Percentiles rank a stretch among this genome's conserved stretches.
These are phyloP conservation scores for Dissostichus mawsoni DNA, from an alignment of 2,113 vertebrate species.

Conservation along the genomic window DNA sequence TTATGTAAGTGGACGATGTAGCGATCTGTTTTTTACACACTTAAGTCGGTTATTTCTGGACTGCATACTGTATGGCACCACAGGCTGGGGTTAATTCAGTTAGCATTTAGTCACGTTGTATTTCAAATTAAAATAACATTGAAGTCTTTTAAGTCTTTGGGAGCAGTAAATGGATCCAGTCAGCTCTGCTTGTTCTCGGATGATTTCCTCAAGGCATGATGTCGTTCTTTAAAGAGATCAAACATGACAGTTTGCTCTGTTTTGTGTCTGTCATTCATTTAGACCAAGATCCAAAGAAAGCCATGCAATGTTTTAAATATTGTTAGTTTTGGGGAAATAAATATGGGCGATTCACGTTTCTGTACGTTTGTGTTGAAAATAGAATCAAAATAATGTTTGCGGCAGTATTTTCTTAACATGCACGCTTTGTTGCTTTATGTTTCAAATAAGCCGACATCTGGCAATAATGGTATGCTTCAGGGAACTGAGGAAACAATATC, in stretches of 20 bases:
- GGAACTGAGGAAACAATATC: not conserved
- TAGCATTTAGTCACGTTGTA: conserved; percentile 17
- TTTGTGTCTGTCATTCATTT: conserved; percentile 11
- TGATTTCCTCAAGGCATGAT: conserved; percentile 9
- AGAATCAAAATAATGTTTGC: not conserved
- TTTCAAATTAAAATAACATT: conserved; percentile 14
- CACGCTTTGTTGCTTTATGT: not conserved
- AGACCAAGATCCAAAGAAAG: not conserved
- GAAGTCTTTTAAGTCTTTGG: conserved; percentile 1
- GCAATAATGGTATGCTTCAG: too few relatives aligned
- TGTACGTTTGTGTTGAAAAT: not conserved
- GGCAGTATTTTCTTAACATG: too few relatives aligned
- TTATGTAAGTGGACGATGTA: conserved; percentile 13
- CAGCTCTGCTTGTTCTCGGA: not conserved
- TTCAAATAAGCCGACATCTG: not conserved
- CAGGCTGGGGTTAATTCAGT: conserved; percentile 38
- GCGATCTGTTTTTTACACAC: conserved; percentile 28
- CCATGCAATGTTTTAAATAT: not conserved
- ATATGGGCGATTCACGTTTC: not conserved
- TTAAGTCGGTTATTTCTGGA: conserved; percentile 31
- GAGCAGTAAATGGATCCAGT: not conserved
- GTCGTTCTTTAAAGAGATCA: not conserved
- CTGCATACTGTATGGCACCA: conserved; percentile 31
- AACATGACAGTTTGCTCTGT: not conserved
- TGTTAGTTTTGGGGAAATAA: not conserved